A percentile compares a stretch with the other conserved stretches of the same genome.
These are phyloP conservation scores for Epizoanthus stellaris DNA, from an alignment of 92 coral and sea anemone species.

Conservation along the genomic window DNA sequence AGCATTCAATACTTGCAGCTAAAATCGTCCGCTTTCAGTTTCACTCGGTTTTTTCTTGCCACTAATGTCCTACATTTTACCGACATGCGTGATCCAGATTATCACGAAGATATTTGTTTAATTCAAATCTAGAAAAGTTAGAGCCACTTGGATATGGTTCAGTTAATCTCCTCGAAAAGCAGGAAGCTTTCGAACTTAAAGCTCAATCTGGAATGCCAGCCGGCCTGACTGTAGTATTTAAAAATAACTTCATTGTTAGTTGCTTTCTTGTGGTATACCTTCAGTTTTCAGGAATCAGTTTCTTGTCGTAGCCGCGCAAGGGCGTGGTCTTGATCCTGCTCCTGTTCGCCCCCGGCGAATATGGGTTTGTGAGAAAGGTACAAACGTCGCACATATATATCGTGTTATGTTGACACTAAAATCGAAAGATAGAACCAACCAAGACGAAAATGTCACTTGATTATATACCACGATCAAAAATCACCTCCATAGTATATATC, in stretches of 20 bases:
- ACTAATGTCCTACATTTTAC: not conserved
- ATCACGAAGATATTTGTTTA: not conserved
- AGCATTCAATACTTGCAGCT: not conserved
- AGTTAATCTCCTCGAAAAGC: conserved; percentile 1
- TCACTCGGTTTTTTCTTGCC: not conserved
- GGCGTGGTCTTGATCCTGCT: no score
- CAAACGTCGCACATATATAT: no score
- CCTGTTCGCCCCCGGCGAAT: no score
- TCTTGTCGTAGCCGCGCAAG: not conserved
- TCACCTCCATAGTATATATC: no score
- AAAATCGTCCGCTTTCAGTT: not conserved
- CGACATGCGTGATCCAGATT: conserved; percentile 1
- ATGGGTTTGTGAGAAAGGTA: no score
- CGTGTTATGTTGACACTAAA: no score
- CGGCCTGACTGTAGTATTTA: not conserved
- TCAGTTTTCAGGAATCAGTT: not conserved
- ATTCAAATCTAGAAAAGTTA: not conserved
- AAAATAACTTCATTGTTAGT: not conserved
- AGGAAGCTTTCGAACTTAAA: conserved; percentile 8
- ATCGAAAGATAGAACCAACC: no score
- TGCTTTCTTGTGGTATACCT: not conserved
- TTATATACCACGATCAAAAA: no score
- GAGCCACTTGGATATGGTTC: conserved; percentile 1
- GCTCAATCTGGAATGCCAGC: not conserved
- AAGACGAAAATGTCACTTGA: no score